These are phyloP conservation scores for Cryptotermes secundus DNA, from an alignment of 1,140 invertebrate species.

Conservation along the genomic window DNA sequence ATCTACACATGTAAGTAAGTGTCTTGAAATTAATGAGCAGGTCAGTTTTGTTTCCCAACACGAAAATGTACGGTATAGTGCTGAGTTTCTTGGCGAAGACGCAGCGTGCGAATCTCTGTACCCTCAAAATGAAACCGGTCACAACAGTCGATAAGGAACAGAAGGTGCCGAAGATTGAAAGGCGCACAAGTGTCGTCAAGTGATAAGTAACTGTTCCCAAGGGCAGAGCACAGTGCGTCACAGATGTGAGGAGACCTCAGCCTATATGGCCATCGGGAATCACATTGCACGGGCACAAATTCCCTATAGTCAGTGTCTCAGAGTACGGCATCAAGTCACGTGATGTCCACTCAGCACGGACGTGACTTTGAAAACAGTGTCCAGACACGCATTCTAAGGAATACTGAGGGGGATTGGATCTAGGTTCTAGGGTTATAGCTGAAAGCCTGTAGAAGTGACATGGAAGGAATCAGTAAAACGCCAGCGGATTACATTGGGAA, in stretches of 20 bases:
- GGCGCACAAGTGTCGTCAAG: not conserved
- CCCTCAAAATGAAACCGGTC: too few relatives aligned
- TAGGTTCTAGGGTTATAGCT: not conserved
- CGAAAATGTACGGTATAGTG: too few relatives aligned
- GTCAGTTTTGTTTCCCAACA: too few relatives aligned
- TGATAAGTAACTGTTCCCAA: not conserved
- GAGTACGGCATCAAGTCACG: not conserved
- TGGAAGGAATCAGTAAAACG: not conserved
- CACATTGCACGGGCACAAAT: not conserved
- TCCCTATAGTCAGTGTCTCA: not conserved
- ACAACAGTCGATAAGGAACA: not conserved
- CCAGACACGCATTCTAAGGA: not conserved
- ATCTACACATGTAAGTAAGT: too few relatives aligned
- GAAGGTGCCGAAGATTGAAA: not conserved
- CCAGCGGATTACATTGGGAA: not conserved
- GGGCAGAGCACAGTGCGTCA: not conserved
- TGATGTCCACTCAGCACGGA: slow-evolving; percentile 11
- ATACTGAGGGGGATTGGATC: not conserved
- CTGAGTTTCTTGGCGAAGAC: too few relatives aligned
- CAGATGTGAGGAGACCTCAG: not conserved
- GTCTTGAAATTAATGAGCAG: too few relatives aligned
- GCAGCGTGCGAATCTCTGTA: too few relatives aligned
- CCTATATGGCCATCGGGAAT: not conserved
- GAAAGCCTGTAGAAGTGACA: slow-evolving; percentile 1
- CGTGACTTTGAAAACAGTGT: not conserved